phyloP scores from a whole-genome alignment of 1,140 invertebrate genomes.

The Apis cerana region DNA sequence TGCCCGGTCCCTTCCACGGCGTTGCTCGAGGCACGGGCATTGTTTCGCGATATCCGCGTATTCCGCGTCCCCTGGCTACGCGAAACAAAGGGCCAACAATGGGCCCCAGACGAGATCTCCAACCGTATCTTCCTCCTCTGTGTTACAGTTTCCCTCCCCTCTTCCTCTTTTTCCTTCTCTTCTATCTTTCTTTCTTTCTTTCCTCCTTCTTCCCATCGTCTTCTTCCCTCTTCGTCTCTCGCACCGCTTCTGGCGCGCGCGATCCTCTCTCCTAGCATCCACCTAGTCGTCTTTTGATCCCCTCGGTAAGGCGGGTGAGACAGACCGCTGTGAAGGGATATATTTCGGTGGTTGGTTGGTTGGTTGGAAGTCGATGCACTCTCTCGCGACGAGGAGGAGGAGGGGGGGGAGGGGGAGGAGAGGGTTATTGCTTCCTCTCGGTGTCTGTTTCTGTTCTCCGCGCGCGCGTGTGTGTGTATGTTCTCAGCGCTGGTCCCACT shows the following conservation, averaged over 20 bases:
- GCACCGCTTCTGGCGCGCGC: too few relatives aligned
- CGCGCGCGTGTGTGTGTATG: too few relatives aligned
- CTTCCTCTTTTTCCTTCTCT: neutral
- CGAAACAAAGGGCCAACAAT: constrained; percentile 69
- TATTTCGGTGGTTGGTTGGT: neutral
- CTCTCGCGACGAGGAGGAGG: neutral
- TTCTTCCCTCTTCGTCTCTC: neutral
- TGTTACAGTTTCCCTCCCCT: constrained; percentile 20
- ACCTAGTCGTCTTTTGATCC: neutral
- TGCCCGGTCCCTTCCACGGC: constrained; percentile 53
- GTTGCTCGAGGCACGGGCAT: constrained; percentile 72
- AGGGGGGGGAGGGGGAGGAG: too few relatives aligned
- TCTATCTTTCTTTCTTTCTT: neutral
- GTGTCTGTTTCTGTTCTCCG: neutral
- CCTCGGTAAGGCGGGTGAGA: neutral
- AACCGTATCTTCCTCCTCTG: constrained; percentile 38
- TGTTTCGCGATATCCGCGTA: constrained; percentile 72
- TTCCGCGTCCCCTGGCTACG: constrained; percentile 63
- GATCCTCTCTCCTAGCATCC: too few relatives aligned
- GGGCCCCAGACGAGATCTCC: constrained; percentile 49
- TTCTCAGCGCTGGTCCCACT: too few relatives aligned
- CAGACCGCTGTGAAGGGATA: neutral
- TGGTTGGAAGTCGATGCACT: constrained; percentile 27
- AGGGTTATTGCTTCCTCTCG: neutral
- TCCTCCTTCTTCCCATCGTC: neutral